These are phyloP conservation scores for Phodopus roborovskii DNA, from an alignment of 2,113 vertebrate species.

Conservation along the genomic window DNA sequence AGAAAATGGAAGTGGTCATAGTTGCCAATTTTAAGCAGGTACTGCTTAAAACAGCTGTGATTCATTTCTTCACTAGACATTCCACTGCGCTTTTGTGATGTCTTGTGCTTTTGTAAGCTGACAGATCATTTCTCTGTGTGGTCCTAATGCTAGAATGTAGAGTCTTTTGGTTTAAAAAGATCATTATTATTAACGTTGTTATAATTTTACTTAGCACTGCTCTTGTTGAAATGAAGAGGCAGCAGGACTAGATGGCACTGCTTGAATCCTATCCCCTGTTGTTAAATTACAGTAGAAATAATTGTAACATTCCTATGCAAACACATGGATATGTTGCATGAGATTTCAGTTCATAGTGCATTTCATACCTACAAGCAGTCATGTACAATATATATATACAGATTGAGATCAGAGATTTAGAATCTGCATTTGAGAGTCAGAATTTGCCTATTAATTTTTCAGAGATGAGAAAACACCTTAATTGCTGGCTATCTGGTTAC, in stretches of 20 bases:
- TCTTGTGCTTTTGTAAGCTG: slow-evolving; percentile 90
- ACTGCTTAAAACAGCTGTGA: slow-evolving; percentile 77
- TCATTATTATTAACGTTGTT: slow-evolving; percentile 18
- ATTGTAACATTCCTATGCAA: slow-evolving; percentile 90
- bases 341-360: slow-evolving; percentile 96
- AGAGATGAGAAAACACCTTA: slow-evolving; percentile 95
- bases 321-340: slow-evolving; percentile 94
- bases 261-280: slow-evolving; percentile 87
- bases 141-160: slow-evolving; percentile 82
- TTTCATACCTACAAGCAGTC: slow-evolving; percentile 97
- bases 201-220: slow-evolving; percentile 80
- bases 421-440: slow-evolving; percentile 90
- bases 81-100: slow-evolving; percentile 72
- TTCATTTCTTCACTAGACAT: slow-evolving; percentile 72
- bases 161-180: slow-evolving; percentile 81
- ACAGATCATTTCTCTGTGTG: slow-evolving; percentile 69
- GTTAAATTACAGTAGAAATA: slow-evolving; percentile 86
- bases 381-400: slow-evolving; percentile 99
- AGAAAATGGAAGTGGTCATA: slow-evolving; percentile 73
- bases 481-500: slow-evolving; percentile 90
- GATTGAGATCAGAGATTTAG: slow-evolving; percentile 95
- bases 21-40: slow-evolving; percentile 77
- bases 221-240: slow-evolving; percentile 83
- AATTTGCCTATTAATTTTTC: slow-evolving; percentile 92
- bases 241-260: slow-evolving; percentile 86